A percentile compares a stretch with the other conserved stretches of the same genome.
Conservation (phyloP, 2,113 vertebrate species). For the Otocyon megalotis region DNA sequence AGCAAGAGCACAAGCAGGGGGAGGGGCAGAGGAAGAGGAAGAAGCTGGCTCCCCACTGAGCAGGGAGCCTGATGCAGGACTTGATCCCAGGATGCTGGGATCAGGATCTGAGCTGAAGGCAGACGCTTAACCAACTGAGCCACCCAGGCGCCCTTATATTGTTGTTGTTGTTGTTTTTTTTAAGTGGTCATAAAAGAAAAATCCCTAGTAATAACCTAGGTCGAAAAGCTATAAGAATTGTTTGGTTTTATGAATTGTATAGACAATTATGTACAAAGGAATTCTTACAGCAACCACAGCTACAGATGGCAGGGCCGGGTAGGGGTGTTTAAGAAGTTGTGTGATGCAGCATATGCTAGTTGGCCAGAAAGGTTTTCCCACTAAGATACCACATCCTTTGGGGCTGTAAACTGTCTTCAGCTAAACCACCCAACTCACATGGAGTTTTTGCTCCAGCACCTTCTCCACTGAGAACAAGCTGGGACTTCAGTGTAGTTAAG, state of each 20-base stretch:
- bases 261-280: not conserved
- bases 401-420: constrained; percentile 24
- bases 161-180: too few relatives aligned
- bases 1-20: too few relatives aligned
- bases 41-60: too few relatives aligned
- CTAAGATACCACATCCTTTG: constrained; percentile 19
- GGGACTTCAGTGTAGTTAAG: constrained; percentile 32
- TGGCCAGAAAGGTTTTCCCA: constrained; percentile 3
- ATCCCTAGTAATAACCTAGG: not conserved
- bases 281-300: not conserved
- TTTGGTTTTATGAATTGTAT: not conserved
- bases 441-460: constrained; percentile 22
- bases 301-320: not conserved
- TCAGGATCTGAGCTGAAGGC: too few relatives aligned
- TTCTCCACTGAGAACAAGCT: constrained; percentile 53
- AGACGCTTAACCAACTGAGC: too few relatives aligned
- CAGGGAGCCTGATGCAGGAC: too few relatives aligned
- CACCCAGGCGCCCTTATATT: too few relatives aligned
- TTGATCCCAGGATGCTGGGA: too few relatives aligned
- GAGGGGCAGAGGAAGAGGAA: too few relatives aligned
- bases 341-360: not conserved
- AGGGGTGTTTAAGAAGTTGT: not conserved
- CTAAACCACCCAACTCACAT: constrained; percentile 40
- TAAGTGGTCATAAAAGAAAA: constrained; percentile 1
- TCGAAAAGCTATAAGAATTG: not conserved